A percentile compares a stretch with the other conserved stretches of the same genome.
phyloP scores from a whole-genome alignment of 2,797 vertebrate species.

The Setipinna tenuifilis region DNA sequence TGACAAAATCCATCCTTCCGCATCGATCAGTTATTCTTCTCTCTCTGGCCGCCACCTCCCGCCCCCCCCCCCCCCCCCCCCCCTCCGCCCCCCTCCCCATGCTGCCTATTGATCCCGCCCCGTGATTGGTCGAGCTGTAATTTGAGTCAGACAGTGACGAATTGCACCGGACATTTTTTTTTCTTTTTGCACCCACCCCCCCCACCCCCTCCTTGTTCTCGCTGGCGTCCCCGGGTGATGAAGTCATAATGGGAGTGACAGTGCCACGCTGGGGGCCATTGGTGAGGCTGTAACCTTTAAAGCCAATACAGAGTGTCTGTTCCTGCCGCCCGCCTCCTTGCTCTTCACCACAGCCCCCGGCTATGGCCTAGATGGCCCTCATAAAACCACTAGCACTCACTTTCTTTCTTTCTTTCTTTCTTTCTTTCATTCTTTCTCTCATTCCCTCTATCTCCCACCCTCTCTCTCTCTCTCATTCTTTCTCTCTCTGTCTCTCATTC shows the following conservation, averaged over 20 bases:
- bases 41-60: slow-evolving; percentile 63
- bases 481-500: too few relatives aligned
- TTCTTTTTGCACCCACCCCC: slow-evolving; percentile 67
- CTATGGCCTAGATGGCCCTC: slow-evolving; percentile 59
- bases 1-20: slow-evolving; percentile 80
- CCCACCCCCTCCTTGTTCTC: slow-evolving; percentile 52
- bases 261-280: slow-evolving; percentile 72
- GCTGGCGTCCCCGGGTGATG: slow-evolving; percentile 72
- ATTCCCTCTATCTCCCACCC: too few relatives aligned
- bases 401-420: too few relatives aligned
- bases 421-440: too few relatives aligned
- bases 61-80: slow-evolving; percentile 60
- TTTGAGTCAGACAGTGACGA: slow-evolving; percentile 86
- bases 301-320: slow-evolving; percentile 67
- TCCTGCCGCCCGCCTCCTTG: slow-evolving; percentile 52
- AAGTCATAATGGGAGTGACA: slow-evolving; percentile 79
- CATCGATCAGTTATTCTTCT: slow-evolving; percentile 84
- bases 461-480: too few relatives aligned
- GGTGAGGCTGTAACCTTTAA: slow-evolving; percentile 75
- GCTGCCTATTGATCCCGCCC: slow-evolving; percentile 84
- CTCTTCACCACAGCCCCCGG: slow-evolving; percentile 53
- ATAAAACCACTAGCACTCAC: slow-evolving; percentile 61
- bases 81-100: slow-evolving; percentile 70
- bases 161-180: slow-evolving; percentile 80
- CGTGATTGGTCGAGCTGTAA: slow-evolving; percentile 85